Evolutionary conservation across 1,140 invertebrate genomes (phyloP).

Genomic region (Anastatus disparis): DNA sequence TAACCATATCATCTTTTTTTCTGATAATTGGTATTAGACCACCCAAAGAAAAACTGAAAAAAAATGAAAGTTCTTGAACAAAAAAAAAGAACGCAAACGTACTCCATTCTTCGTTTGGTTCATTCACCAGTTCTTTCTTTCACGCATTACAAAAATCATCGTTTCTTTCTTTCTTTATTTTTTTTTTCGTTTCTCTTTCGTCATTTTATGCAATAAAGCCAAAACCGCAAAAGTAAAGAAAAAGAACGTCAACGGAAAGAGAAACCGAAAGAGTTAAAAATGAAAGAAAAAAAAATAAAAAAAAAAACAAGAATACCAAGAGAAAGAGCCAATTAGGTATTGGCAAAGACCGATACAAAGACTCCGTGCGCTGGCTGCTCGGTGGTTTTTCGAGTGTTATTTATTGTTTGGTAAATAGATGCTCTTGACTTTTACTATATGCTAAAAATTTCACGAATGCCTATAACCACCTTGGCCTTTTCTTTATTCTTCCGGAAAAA

Average conservation of each 20-base stretch:
- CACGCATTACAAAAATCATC: too few species aligned
- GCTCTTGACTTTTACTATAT: not conserved
- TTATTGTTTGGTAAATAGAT: slow-evolving; percentile 35
- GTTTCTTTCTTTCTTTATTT: too few species aligned
- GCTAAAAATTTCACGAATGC: too few species aligned
- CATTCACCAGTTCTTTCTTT: too few species aligned
- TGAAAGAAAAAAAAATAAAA: slow-evolving; percentile 43
- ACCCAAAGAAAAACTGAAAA: too few species aligned
- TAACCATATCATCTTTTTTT: too few species aligned
- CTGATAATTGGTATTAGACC: too few species aligned
- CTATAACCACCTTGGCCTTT: too few species aligned
- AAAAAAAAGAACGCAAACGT: too few species aligned
- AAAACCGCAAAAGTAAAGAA: not conserved
- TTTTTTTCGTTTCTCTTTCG: too few species aligned
- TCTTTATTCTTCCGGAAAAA: slow-evolving; percentile 36
- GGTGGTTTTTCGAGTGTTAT: slow-evolving; percentile 22
- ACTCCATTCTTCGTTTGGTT: too few species aligned
- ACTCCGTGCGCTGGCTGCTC: not conserved
- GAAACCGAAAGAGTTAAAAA: not conserved
- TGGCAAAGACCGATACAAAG: slow-evolving; percentile 1
- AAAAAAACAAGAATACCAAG: slow-evolving; percentile 38
- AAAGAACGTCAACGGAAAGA: not conserved
- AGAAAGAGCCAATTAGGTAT: slow-evolving; percentile 32
- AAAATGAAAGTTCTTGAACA: too few species aligned
- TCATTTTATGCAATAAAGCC: not conserved